Evolutionary conservation across 64 coral and sea anemone genomes (phyloP), one percentile per base, ranked within the genome.

Genomic region (Porites australiensis): DNA sequence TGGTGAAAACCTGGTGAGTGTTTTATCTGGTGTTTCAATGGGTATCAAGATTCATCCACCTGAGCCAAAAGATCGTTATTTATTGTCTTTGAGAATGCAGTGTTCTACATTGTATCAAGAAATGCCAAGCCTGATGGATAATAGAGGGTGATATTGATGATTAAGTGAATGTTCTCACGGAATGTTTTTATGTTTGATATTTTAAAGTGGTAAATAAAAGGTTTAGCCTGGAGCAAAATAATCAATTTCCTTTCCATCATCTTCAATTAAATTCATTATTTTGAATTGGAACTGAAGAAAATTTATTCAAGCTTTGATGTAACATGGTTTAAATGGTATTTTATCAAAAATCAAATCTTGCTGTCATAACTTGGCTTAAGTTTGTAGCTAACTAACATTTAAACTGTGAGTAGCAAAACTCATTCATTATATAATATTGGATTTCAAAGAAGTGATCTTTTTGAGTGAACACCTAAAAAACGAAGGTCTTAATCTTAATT

Each of bases 211-310:
- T 22, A 78, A 54, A 78, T 55, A 57, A 58, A 16, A 13, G 12
- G 2, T 27, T 16, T 78, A 23, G 75, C 75, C 16, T 44, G 10
- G 52, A 37, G 58, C 55, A 44, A 59, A 82, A 37, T 19, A 72
- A 74, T 83, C 61, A 45, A 83, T 64, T 83, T 83, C 79, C 44
- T 83, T 78, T 3, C 8, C 27, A 19, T 11, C 74, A 52, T 52
- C 2, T 77, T 18, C 9, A 78, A 64, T 64, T 16, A 7, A 64
- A 78, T 78, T 21, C 0, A 37, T 37, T 21, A 55, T 58, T 23
- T 27, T 77, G 50, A 78, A 20, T 19, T 55, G 50, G 16, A 22
- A 0, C 8, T 54, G 8, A 27, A 55, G 5, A 19, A 22, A 50
- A 65, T 64, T 44, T 18, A 46, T 22, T 69, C 8, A 48, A 44